Evolutionary conservation across 2,113 vertebrate genomes (phyloP).

Genomic region (Tragelaphus buxtoni): DNA sequence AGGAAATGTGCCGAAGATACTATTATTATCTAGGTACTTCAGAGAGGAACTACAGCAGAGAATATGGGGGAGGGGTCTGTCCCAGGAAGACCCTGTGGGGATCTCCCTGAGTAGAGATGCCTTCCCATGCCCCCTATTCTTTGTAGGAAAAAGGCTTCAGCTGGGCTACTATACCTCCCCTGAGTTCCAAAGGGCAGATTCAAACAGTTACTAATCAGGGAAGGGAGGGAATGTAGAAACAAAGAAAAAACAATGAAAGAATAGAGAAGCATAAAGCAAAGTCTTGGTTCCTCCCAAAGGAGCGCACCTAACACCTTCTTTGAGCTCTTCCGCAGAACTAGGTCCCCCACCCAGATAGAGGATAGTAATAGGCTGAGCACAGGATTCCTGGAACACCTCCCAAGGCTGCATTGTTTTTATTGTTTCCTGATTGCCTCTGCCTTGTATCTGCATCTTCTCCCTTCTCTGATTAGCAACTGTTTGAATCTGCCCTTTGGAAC

Average conservation of each 20-base stretch:
- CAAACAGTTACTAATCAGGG: not conserved
- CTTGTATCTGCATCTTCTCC: not conserved
- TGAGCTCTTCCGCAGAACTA: not conserved
- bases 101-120: not conserved
- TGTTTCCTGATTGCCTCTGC: not conserved
- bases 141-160: not conserved
- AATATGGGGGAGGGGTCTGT: not conserved
- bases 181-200: not conserved
- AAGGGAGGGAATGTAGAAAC: not conserved
- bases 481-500: not conserved
- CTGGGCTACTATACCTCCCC: not conserved
- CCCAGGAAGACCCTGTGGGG: not conserved
- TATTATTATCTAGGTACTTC: not conserved
- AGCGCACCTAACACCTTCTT: too few relatives aligned
- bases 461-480: not conserved
- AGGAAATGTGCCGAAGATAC: not conserved
- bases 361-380: not conserved
- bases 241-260: not conserved
- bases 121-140: not conserved
- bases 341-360: not conserved
- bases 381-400: not conserved
- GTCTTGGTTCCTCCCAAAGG: not conserved
- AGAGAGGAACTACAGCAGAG: not conserved
- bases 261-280: not conserved
- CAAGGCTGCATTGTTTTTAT: not conserved